Conservation (phyloP, 2,797 vertebrate genomes). For the Spinus olivaceus region DNA sequence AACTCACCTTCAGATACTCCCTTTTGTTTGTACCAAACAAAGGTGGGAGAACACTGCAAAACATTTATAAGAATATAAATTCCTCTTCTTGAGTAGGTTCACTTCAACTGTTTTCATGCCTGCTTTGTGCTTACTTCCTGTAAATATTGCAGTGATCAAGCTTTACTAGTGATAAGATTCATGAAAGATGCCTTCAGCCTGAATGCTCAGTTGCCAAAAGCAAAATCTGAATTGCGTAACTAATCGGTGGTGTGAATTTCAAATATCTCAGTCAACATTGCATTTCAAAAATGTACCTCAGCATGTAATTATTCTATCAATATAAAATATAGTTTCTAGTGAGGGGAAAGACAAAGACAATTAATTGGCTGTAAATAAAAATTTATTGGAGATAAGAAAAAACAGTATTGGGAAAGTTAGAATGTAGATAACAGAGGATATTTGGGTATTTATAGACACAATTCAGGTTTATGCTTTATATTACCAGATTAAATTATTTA, state of each 20-base stretch:
- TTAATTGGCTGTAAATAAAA: not conserved
- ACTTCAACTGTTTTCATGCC: not conserved
- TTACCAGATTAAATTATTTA: not conserved
- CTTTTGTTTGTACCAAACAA: not conserved
- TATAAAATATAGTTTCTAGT: not conserved
- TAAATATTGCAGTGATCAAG: not conserved
- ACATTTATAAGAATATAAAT: not conserved
- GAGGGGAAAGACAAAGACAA: not conserved
- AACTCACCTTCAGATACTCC: not conserved
- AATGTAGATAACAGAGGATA: not conserved
- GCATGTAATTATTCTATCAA: not conserved
- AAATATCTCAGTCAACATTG: not conserved
- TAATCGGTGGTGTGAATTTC: not conserved
- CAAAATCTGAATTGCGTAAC: not conserved
- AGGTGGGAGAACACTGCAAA: not conserved
- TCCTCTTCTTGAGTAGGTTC: not conserved
- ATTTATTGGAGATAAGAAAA: not conserved
- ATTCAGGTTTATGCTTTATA: not conserved
- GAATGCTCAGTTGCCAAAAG: not conserved
- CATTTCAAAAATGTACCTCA: not conserved
- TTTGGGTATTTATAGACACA: not conserved
- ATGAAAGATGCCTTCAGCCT: not conserved
- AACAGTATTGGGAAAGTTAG: not conserved
- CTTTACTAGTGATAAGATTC: not conserved
- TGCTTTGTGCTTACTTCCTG: not conserved